Percentiles rank a stretch among this genome's conserved stretches.
These are phyloP conservation scores for Charaxes varanes DNA, from an alignment of 1,140 invertebrate genomes.

Conservation along the genomic window DNA sequence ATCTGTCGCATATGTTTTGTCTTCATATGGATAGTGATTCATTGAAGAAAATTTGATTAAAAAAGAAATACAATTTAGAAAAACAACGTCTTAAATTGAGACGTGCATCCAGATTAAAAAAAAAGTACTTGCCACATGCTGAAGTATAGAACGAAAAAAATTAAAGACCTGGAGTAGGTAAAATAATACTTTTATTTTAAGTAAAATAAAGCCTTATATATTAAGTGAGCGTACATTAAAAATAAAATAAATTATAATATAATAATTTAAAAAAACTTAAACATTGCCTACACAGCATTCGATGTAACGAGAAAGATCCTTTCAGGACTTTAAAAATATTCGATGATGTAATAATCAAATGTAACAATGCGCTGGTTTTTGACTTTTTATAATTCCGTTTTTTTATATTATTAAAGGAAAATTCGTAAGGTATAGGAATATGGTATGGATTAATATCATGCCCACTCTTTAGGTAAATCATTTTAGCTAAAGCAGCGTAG, in stretches of 20 bases:
- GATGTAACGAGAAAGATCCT: constrained; percentile 4
- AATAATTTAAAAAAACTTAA: constrained; percentile 2
- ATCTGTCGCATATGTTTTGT: too few species aligned
- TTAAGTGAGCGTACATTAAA: constrained; percentile 10
- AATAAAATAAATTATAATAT: not conserved
- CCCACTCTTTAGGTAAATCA: too few species aligned
- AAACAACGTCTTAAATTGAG: not conserved
- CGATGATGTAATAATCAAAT: too few species aligned
- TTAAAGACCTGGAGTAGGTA: constrained; percentile 40
- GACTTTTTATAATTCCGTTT: too few species aligned
- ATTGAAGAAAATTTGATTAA: too few species aligned
- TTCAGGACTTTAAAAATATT: constrained; percentile 1
- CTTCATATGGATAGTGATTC: too few species aligned
- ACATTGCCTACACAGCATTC: constrained; percentile 3
- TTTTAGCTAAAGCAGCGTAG: too few species aligned
- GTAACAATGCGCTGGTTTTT: too few species aligned
- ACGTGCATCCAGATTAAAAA: not conserved
- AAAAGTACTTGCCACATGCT: constrained; percentile 21
- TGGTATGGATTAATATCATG: too few species aligned
- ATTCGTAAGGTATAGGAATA: too few species aligned
- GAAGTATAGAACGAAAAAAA: constrained; percentile 34
- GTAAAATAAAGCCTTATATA: constrained; percentile 9
- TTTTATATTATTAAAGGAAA: too few species aligned
- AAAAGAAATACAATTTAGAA: constrained; percentile 1
- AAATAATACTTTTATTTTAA: constrained; percentile 54